phyloP scores from a whole-genome alignment of 2,113 vertebrate species.

The Osmerus eperlanus region DNA sequence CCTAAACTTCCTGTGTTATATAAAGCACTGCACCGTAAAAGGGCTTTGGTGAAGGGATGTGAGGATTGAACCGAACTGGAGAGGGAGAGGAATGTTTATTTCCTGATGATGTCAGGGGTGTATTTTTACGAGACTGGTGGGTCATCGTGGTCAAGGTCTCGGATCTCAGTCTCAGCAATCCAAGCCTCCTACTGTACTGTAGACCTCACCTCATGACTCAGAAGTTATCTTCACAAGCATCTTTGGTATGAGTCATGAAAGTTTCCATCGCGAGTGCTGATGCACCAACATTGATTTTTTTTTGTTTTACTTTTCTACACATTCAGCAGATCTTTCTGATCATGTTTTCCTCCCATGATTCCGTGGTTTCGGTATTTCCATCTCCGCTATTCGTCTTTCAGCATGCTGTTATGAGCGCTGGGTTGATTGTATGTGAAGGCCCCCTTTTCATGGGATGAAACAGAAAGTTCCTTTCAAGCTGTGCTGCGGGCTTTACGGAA shows the following conservation, averaged over 20 bases:
- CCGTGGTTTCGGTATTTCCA: constrained; percentile 32
- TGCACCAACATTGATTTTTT: neutral
- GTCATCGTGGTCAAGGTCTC: constrained; percentile 49
- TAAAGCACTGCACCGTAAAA: too few relatives aligned
- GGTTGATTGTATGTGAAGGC: constrained; percentile 47
- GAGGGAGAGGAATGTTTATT: constrained; percentile 10
- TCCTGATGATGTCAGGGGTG: neutral
- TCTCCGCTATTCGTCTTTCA: constrained; percentile 24
- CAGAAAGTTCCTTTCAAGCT: constrained; percentile 26
- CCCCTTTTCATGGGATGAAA: constrained; percentile 50
- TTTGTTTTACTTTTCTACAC: constrained; percentile 12
- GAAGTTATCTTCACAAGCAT: too few relatives aligned
- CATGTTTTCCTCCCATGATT: constrained; percentile 28
- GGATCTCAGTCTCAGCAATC: constrained; percentile 41
- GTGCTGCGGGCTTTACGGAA: constrained; percentile 44
- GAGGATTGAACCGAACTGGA: constrained; percentile 29
- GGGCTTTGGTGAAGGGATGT: constrained; percentile 10
- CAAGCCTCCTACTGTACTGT: too few relatives aligned
- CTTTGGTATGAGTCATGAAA: too few relatives aligned
- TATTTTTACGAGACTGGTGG: constrained; percentile 45
- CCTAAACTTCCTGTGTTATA: too few relatives aligned
- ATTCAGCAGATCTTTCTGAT: constrained; percentile 26
- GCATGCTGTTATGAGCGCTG: constrained; percentile 35
- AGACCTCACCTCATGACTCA: too few relatives aligned
- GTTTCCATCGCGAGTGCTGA: too few relatives aligned